phyloP scores from a whole-genome alignment of 2,888 invertebrate species.

The Apamea crenata region DNA sequence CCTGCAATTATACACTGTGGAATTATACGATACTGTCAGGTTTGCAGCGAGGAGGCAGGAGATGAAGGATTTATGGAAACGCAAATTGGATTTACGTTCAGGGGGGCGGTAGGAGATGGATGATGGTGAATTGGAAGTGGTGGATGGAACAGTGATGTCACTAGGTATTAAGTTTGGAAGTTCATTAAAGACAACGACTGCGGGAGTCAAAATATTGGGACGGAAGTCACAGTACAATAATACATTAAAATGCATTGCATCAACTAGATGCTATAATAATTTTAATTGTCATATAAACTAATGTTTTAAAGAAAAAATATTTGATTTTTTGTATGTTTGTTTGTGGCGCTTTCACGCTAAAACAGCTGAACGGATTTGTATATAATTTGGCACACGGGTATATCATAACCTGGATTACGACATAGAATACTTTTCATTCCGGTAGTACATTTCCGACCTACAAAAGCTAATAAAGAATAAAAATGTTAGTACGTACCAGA shows the following conservation, averaged over 20 bases:
- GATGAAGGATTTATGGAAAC: neutral
- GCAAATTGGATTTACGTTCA: too few relatives aligned
- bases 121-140: neutral
- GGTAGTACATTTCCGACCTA: neutral
- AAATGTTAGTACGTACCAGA: slow-evolving; percentile 77
- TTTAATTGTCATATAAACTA: neutral
- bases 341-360: neutral
- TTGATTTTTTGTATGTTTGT: neutral
- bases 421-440: neutral
- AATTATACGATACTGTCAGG: slow-evolving; percentile 68
- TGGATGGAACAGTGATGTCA: neutral
- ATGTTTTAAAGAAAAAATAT: neutral
- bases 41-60: slow-evolving; percentile 2
- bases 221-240: neutral
- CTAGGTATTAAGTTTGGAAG: neutral
- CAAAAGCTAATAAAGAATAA: neutral
- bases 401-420: neutral
- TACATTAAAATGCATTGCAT: neutral
- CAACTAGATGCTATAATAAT: neutral
- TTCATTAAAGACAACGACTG: neutral
- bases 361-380: neutral
- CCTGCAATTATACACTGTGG: slow-evolving; percentile 84
- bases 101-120: neutral
- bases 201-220: neutral
- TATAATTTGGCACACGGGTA: neutral